phyloP scores from a whole-genome alignment of 1,140 invertebrate species.

The Tribolium madens region DNA sequence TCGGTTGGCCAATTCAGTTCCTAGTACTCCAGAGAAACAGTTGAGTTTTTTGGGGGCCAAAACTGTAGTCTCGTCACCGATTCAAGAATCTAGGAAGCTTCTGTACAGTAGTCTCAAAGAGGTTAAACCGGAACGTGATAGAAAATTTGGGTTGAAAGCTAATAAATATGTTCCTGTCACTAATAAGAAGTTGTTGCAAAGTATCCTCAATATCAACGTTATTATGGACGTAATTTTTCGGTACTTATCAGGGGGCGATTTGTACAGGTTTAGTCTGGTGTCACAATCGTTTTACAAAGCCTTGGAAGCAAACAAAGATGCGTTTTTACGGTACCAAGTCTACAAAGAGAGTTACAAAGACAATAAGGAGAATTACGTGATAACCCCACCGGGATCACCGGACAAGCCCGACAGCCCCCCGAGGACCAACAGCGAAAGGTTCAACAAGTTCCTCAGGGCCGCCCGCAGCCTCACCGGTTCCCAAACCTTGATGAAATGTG shows the following conservation, averaged over 20 bases:
- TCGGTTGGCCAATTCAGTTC: constrained; percentile 42
- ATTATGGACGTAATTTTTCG: constrained; percentile 55
- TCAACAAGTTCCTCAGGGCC: constrained; percentile 49
- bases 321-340: constrained; percentile 37
- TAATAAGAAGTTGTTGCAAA: constrained; percentile 37
- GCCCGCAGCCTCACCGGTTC: constrained; percentile 41
- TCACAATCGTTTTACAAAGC: constrained; percentile 49
- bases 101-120: neutral
- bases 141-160: neutral
- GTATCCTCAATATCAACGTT: constrained; percentile 50
- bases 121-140: constrained; percentile 1
- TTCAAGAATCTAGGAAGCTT: neutral
- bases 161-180: neutral
- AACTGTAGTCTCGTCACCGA: constrained; percentile 8
- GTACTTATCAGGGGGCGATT: constrained; percentile 58
- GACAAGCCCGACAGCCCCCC: constrained; percentile 48
- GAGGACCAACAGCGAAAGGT: constrained; percentile 48
- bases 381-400: constrained; percentile 55
- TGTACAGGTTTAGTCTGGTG: constrained; percentile 56
- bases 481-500: constrained; percentile 57
- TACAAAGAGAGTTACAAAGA: constrained; percentile 50
- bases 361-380: constrained; percentile 60
- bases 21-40: constrained; percentile 49
- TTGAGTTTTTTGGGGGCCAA: neutral
- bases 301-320: constrained; percentile 50